Evolutionary conservation across 2,888 invertebrate species (phyloP).

Genomic region (Drosophila subsilvestris): DNA sequence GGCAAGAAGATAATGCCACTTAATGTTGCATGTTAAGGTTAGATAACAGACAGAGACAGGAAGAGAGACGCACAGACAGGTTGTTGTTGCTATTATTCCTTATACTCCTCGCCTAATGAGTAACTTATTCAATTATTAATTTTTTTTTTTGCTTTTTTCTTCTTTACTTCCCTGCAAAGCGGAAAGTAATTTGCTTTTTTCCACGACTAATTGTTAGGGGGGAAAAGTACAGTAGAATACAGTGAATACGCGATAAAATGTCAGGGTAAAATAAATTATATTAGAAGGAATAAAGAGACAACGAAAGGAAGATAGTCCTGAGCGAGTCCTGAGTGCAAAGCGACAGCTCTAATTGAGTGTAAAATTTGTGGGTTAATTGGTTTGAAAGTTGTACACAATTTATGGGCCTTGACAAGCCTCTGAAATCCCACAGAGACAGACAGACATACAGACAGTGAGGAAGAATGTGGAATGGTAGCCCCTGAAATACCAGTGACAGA

Average conservation of each 20-base stretch:
- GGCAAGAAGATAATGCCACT: constrained; percentile 26
- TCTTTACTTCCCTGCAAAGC: constrained; percentile 28
- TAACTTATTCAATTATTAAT: constrained; percentile 75
- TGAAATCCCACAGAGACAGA: background rate
- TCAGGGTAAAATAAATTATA: constrained; percentile 49
- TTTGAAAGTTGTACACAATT: constrained; percentile 56
- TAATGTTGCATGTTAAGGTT: constrained; percentile 67
- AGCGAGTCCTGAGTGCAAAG: constrained; percentile 15
- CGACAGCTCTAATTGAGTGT: constrained; percentile 62
- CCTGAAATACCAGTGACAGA: background rate
- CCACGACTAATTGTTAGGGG: constrained; percentile 30
- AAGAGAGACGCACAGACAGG: constrained; percentile 17
- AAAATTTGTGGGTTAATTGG: constrained; percentile 67
- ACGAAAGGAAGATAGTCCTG: background rate
- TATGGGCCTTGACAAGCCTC: constrained; percentile 35
- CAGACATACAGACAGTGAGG: background rate
- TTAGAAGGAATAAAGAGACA: constrained; percentile 21
- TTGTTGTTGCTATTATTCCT: constrained; percentile 23
- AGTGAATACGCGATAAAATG: constrained; percentile 25
- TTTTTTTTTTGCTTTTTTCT: constrained; percentile 48
- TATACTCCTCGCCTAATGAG: constrained; percentile 53
- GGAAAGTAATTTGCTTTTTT: constrained; percentile 61
- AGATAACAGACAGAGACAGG: constrained; percentile 56
- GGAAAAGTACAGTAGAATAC: constrained; percentile 14
- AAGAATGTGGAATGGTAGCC: constrained; percentile 12